phyloP scores from a whole-genome alignment of 2,888 invertebrate species.

The Nematopogon swammerdamellus region DNA sequence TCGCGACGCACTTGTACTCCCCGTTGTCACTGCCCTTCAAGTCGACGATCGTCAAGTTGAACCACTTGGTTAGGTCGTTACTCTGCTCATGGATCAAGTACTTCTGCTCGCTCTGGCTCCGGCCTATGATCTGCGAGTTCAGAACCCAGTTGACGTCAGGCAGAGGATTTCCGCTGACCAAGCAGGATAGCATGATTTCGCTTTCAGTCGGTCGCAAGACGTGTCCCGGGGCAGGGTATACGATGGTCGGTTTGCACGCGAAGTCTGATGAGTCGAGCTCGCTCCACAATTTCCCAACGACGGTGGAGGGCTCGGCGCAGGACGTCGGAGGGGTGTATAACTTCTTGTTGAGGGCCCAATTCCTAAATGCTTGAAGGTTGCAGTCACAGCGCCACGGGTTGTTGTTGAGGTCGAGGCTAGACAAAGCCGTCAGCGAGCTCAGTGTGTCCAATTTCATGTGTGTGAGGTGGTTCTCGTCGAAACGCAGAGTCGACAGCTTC shows the following conservation, averaged over 20 bases:
- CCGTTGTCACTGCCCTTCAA: constrained; percentile 65
- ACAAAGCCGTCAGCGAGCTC: constrained; percentile 61
- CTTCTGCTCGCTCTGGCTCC: constrained; percentile 45
- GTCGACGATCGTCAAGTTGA: constrained; percentile 66
- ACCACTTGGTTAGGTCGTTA: constrained; percentile 43
- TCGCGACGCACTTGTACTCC: constrained; percentile 75
- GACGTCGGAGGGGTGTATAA: constrained; percentile 72
- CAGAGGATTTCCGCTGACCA: constrained; percentile 70
- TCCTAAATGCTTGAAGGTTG: constrained; percentile 72
- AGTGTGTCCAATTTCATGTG: constrained; percentile 64
- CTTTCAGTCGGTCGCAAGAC: constrained; percentile 61
- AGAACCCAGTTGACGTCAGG: constrained; percentile 75
- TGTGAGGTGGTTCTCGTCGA: constrained; percentile 73
- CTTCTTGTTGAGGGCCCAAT: constrained; percentile 70
- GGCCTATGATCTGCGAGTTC: constrained; percentile 61
- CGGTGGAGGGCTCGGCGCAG: constrained; percentile 66
- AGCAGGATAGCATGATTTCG: constrained; percentile 71
- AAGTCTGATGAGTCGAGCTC: constrained; percentile 69
- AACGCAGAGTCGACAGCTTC: constrained; percentile 62
- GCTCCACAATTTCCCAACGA: constrained; percentile 71
- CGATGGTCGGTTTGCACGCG: constrained; percentile 77
- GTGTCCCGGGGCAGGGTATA: constrained; percentile 58
- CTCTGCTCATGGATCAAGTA: constrained; percentile 24
- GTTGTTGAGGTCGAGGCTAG: constrained; percentile 70
- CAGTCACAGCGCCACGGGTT: constrained; percentile 93